Evolutionary conservation across 2,888 invertebrate genomes (phyloP).

Genomic region (Entomobrya proxima): DNA sequence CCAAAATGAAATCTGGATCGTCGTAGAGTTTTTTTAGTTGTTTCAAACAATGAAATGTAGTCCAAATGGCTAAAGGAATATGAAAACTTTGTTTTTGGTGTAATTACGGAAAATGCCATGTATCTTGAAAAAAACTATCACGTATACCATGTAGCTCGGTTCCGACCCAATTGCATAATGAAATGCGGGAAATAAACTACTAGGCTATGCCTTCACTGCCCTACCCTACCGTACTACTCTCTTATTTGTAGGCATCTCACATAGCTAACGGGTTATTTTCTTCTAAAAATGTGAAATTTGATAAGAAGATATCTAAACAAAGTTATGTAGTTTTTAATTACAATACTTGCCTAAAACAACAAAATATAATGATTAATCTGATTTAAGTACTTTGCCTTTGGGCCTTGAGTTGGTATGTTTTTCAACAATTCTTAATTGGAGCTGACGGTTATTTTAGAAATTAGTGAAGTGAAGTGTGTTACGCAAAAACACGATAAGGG

Average conservation of each 20-base stretch:
- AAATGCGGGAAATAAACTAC: background rate
- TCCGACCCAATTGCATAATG: constrained; percentile 41
- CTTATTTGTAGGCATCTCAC: background rate
- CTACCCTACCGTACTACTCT: background rate
- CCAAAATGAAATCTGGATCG: constrained; percentile 1
- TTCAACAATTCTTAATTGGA: no score
- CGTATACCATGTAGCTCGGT: background rate
- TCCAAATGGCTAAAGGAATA: no score
- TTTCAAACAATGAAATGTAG: background rate
- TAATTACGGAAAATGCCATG: no score
- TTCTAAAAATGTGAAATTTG: constrained; percentile 23
- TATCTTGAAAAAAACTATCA: no score
- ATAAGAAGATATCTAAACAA: background rate
- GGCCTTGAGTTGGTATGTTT: no score
- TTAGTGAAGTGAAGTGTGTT: no score
- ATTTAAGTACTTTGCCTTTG: background rate
- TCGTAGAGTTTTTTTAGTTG: background rate
- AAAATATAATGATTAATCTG: background rate
- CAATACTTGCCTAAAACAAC: background rate
- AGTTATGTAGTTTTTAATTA: constrained; percentile 1
- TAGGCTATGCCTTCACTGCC: background rate
- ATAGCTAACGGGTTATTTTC: constrained; percentile 21
- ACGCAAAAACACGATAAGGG: no score
- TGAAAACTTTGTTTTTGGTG: no score
- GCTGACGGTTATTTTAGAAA: no score